Conservation (phyloP, 2,888 invertebrate genomes). For the Rugalucina vietnamica region DNA sequence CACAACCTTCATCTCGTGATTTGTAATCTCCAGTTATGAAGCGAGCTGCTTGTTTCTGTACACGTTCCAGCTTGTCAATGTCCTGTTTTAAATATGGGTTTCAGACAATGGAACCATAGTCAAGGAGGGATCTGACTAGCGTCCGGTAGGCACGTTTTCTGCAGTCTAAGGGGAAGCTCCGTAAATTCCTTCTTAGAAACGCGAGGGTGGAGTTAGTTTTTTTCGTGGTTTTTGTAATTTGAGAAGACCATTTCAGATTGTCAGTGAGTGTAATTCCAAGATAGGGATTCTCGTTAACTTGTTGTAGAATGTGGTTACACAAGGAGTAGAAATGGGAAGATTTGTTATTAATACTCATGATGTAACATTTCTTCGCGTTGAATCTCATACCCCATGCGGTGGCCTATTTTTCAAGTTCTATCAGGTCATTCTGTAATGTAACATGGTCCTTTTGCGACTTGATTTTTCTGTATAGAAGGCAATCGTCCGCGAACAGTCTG, state of each 20-base stretch:
- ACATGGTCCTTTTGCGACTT: too few relatives aligned
- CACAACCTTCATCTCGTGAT: constrained; percentile 1
- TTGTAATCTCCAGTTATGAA: background rate
- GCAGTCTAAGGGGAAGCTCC: background rate
- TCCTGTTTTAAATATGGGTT: background rate
- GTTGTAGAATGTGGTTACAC: background rate
- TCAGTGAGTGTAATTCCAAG: background rate
- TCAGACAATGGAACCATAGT: background rate
- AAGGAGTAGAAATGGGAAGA: background rate
- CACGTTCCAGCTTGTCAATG: background rate
- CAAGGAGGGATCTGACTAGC: background rate
- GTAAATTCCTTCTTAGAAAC: background rate
- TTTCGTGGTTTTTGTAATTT: background rate
- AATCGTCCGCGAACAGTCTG: too few relatives aligned
- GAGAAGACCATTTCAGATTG: constrained; percentile 1
- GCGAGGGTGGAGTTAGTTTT: background rate
- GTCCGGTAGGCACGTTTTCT: background rate
- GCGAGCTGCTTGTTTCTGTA: background rate
- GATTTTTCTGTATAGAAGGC: too few relatives aligned
- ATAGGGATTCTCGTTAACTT: background rate
- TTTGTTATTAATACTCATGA: background rate
- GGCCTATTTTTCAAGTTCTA: too few relatives aligned
- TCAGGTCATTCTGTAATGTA: too few relatives aligned
- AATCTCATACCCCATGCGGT: too few relatives aligned
- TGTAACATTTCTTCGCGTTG: too few relatives aligned